Base-by-base conservation (phyloP, 2,797 vertebrate species). In the Tokudaia muenninki region DNA sequence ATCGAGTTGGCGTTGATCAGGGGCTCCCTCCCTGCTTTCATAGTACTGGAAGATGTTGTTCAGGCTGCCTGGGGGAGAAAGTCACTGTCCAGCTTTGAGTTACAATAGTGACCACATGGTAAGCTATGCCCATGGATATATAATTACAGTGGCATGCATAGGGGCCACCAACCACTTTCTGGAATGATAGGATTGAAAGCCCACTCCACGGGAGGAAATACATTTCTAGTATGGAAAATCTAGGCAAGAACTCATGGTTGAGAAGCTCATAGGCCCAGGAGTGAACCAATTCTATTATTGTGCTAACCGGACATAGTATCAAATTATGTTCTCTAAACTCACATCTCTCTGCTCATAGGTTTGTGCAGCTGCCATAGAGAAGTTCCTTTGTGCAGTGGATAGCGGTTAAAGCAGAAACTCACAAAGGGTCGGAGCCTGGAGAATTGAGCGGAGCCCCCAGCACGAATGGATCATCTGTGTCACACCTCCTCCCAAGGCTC, bases 1-100 rank as follows among this genome's bases (percentile, higher is more conserved):
- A 31, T 47, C 29, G 34, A 12, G 59, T 7, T 4, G 29, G 41
- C 1, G 3, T 22, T 1, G 10, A 6, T 21, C 29, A 4, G 17
- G 41, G 63, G 26, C 24, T 44, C 44, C 29, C 29, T 21, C 82
- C 61, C 41, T 34, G 29, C 41, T 65, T 44, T 50, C 17, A 47
- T 12, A 34, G 81, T 47, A 3, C 59, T 65, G 59, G 82, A 47
- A 7, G 81, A 26, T 44, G 4, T 19, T 84, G n/a, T 7, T 10
- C 82, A 34, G 59, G 41, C 29, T 65, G 9, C 41, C 37, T 12
- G 16, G 59, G 57, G 80, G 41, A 47, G 29, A 84, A 65, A 34
- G 26, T 47, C 59, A 19, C 65, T 65, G 12, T 19, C 29, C 44
- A 47, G 41, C 59, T 47, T 65, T 83, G 61, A 47, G 37, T 65